Base-by-base conservation (phyloP, 2,113 vertebrate genomes). In the Plestiodon gilberti region DNA sequence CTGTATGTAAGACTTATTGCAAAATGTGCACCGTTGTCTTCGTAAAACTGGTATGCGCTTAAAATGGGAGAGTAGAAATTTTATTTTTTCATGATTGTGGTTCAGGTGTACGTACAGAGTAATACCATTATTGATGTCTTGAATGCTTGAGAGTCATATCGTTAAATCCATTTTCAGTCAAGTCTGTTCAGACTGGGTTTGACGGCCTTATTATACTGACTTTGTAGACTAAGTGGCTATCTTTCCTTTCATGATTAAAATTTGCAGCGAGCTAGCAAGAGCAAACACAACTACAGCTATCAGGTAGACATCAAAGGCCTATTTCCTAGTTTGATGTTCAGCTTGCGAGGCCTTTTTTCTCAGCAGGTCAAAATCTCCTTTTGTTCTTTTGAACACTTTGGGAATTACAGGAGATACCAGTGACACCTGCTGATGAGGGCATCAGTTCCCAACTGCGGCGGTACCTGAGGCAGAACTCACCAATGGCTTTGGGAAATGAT, bases 281-380 rank as follows among this genome's bases (percentile, higher is more conserved):
- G 55, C 85, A 93, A 91, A 90, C 81, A 88, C 91, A 91, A 52
- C 73, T 65, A 65, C 59, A 79, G 90, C 77, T 89, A n/a, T 89
- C 0, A 4, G 81, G 70, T 83, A 91, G 76, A 88, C 92, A 95
- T 96, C 88, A 92, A 96, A 96, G 88, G 87, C 38, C 43, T 84
- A 7, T 89, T 93, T 94, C 87, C 92, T 88, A 88, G 89, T 93
- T 91, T 92, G 89, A 91, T 90, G 79, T 88, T 94, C 79, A 78
- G 30, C 88, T 90, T 94, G 84, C 89, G 73, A 55, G 73, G 38
- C 76, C 38, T 84, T 90, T 89, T 85, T 78, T 35, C 67, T 85
- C 87, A 59, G 33, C 77, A 25, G 84, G 86, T 83, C 77, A 81
- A 83, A 88, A 92, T 94, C 35, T 91, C 71, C 59, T 91, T 94